Evolutionary conservation across 2,113 vertebrate species (phyloP).

Genomic region (Mesitornis unicolor): DNA sequence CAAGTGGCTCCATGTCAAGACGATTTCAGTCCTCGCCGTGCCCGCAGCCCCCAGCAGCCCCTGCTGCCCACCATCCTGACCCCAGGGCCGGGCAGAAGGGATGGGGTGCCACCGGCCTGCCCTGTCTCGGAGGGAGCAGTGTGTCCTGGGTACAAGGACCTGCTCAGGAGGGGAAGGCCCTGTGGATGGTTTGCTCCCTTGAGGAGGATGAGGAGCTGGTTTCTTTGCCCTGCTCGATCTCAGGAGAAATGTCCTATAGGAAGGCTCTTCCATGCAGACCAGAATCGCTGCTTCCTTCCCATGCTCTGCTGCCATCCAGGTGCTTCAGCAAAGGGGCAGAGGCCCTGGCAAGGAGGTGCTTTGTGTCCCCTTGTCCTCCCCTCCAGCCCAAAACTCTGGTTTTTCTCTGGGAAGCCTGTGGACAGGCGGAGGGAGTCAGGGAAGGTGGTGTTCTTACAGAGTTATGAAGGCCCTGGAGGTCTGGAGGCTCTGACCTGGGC

Average conservation of each 20-base stretch:
- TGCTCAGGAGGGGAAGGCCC: background rate
- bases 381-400: background rate
- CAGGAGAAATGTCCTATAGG: background rate
- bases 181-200: background rate
- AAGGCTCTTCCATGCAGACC: background rate
- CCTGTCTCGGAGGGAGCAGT: rapidly evolving
- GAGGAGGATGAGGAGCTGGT: background rate
- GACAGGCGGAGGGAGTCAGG: background rate
- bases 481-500: slow-evolving; percentile 14
- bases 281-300: background rate
- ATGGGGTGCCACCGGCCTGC: background rate
- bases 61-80: rapidly evolving
- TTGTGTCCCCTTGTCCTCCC: background rate
- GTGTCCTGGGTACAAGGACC: background rate
- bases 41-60: background rate
- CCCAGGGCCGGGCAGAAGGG: background rate
- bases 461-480: slow-evolving; percentile 14
- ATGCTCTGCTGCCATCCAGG: background rate
- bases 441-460: background rate
- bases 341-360: background rate
- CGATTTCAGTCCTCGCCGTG: background rate
- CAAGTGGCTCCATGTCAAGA: background rate
- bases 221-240: background rate
- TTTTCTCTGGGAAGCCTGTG: background rate
- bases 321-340: background rate